Evolutionary conservation across 2,797 vertebrate genomes (phyloP).

Genomic region (Diceros bicornis): DNA sequence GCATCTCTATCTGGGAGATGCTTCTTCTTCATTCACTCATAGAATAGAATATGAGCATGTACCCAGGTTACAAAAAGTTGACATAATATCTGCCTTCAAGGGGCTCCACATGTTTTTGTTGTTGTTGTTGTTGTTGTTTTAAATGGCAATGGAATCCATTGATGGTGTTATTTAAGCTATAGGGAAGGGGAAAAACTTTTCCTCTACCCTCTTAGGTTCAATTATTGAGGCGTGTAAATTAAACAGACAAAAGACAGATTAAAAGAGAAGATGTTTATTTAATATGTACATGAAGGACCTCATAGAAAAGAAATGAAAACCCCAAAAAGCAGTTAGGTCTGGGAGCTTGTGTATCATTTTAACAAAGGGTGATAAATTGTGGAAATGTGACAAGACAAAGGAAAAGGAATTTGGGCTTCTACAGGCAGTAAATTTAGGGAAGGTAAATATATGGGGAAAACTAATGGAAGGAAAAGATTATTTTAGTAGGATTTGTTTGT

Average conservation of each 20-base stretch:
- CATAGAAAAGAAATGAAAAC: neutral
- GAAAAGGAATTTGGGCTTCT: neutral
- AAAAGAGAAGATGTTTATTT: neutral
- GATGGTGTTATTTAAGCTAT: neutral
- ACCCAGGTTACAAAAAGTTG: neutral
- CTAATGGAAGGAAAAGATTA: neutral
- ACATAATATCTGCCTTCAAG: neutral
- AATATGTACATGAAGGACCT: neutral
- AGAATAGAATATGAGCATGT: neutral
- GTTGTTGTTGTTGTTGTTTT: neutral
- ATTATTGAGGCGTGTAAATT: neutral
- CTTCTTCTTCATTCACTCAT: neutral
- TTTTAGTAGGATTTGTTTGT: neutral
- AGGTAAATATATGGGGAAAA: neutral
- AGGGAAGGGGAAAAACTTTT: neutral
- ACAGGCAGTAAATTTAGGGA: neutral
- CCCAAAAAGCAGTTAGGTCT: neutral
- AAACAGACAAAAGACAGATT: neutral
- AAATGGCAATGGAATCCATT: neutral
- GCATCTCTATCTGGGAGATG: neutral
- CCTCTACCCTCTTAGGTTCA: neutral
- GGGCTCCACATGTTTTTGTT: neutral
- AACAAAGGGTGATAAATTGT: constrained; percentile 1
- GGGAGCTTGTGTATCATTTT: constrained; percentile 5
- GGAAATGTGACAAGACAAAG: neutral